Percentiles rank a stretch among this genome's conserved stretches.
phyloP scores from a whole-genome alignment of 2,113 vertebrate genomes.

The Pristiophorus japonicus region DNA sequence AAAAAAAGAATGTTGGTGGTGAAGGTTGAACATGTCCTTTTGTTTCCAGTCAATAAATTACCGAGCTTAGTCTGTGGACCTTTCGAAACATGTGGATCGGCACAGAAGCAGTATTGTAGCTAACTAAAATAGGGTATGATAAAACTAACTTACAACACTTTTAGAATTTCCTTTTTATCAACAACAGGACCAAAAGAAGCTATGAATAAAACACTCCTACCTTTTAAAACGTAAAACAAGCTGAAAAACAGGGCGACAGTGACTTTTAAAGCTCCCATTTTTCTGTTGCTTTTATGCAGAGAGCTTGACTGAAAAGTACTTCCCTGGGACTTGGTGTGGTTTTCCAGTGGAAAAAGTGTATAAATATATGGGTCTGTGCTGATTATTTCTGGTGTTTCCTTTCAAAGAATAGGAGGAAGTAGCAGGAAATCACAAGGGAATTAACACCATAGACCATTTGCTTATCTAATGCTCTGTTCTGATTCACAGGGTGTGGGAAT shows the following conservation, averaged over 20 bases:
- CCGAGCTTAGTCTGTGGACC: neutral
- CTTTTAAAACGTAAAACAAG: neutral
- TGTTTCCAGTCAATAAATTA: neutral
- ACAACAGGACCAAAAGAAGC: neutral
- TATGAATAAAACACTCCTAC: constrained; percentile 4
- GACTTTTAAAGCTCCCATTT: neutral
- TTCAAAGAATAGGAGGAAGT: constrained; percentile 80
- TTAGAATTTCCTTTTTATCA: neutral
- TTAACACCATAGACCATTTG: constrained; percentile 45
- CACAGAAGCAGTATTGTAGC: neutral
- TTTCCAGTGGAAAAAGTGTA: constrained; percentile 42
- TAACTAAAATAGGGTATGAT: neutral
- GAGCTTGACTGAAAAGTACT: constrained; percentile 39
- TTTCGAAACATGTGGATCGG: neutral
- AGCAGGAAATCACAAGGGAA: constrained; percentile 59
- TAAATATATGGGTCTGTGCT: neutral
- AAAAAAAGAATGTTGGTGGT: neutral
- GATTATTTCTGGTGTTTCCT: constrained; percentile 62
- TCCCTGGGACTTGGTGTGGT: constrained; percentile 52
- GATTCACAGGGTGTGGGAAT: constrained; percentile 45
- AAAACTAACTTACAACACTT: neutral
- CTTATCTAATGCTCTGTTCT: constrained; percentile 39
- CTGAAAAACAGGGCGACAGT: neutral
- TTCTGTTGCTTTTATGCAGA: neutral
- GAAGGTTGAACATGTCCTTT: neutral